Evolutionary conservation across 2,113 vertebrate species (phyloP), one percentile per base, ranked within the genome.

Genomic region (Sprattus sprattus): DNA sequence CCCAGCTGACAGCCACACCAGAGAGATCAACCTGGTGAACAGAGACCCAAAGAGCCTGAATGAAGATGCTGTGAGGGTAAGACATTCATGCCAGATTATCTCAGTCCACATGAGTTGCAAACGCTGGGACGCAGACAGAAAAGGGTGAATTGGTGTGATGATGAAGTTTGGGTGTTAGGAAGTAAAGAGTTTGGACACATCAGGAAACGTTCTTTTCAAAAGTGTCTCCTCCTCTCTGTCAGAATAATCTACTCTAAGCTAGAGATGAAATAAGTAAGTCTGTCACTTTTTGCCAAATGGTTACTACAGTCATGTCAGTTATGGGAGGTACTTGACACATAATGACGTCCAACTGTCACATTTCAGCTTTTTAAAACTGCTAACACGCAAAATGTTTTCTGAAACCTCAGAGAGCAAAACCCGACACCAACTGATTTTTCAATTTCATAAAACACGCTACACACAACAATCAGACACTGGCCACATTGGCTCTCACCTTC

Each of bases 1-100:
- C 39, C 39, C 39, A 2, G 39, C 39, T 39, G 39, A 39, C 94
- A 96, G 93, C 87, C 95, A 97, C 94, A 96, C 88, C 91, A 99
- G 99, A 90, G 96, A 99, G 94, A 99, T 97, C 0, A 97, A 98
- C 92, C 94, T 99, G 87, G 97, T 97, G 83, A 97, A 99, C 95
- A 95, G 97, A 13, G 97, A 98, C 93, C 97, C 97, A 16, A 98
- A 96, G 89, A 95, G 92, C 84, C 98, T 99, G 88, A 98, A 98
- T 39, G 97, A 98, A 88, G 97, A 98, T 80, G 96, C 98, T 0
- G 96, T 97, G 39, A 98, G 97, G 97, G 97, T 98, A 96, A 71
- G 64, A 1, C 25, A 15, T 54, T 54, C 16, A 54, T 2, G 7
- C 13, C 7, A 49, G 47, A 49, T 49, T 2, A 47, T 47, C 46